Conservation (phyloP, 2,888 invertebrate genomes). For the Callosobruchus maculatus region DNA sequence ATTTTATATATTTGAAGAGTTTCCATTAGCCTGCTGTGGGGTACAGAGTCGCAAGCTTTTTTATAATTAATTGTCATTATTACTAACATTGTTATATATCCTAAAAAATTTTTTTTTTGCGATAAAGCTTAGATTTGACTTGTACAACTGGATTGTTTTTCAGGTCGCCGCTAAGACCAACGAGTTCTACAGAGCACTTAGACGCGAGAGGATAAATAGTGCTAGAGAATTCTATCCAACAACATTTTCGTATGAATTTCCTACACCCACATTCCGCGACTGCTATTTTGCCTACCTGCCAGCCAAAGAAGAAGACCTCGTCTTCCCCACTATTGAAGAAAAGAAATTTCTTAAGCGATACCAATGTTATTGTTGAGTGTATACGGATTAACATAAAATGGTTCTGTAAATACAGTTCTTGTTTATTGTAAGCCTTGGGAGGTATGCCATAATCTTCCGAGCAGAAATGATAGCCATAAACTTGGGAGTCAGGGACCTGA, state of each 20-base stretch:
- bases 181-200: constrained; percentile 31
- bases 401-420: too few species aligned
- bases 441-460: too few species aligned
- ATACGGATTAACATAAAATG: neutral
- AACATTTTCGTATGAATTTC: constrained; percentile 39
- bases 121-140: neutral
- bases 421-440: too few species aligned
- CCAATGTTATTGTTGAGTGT: constrained; percentile 18
- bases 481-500: too few species aligned
- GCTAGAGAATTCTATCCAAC: constrained; percentile 42
- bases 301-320: constrained; percentile 37
- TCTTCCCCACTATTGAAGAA: neutral
- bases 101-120: neutral
- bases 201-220: constrained; percentile 33
- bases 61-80: too few species aligned
- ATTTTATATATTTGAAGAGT: too few species aligned
- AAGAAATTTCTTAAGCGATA: neutral
- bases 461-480: too few species aligned
- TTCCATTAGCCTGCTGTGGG: too few species aligned
- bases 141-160: neutral
- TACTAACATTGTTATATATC: too few species aligned
- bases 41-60: too few species aligned
- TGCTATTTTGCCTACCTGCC: constrained; percentile 43
- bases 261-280: constrained; percentile 37
- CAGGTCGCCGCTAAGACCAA: constrained; percentile 17